Evolutionary conservation across 2,888 invertebrate species (phyloP).

Genomic region (Koerneria pararmatus): DNA sequence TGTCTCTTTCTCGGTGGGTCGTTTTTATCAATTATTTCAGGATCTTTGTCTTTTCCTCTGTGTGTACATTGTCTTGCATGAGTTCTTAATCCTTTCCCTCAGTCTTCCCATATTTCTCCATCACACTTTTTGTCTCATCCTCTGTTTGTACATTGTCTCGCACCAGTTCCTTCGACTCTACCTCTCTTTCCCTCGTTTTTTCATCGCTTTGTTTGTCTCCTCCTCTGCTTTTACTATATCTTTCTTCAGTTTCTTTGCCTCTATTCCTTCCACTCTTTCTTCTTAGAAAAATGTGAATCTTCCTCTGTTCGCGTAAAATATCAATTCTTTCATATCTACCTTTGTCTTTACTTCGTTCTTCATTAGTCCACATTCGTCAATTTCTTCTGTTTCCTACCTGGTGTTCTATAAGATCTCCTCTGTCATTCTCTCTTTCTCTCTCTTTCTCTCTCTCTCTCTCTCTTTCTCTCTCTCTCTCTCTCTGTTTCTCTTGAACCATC

Average conservation of each 20-base stretch:
- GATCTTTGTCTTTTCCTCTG: not conserved
- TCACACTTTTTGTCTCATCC: not conserved
- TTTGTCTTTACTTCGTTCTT: not conserved
- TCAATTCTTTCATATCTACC: not conserved
- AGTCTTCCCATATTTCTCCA: slow-evolving; percentile 10
- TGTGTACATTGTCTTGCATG: not conserved
- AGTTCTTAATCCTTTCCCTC: slow-evolving; percentile 10
- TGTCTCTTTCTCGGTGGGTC: slow-evolving; percentile 2
- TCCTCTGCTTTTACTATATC: slow-evolving; percentile 21
- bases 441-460: slow-evolving; percentile 17
- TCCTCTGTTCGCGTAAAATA: not conserved
- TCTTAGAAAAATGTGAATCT: not conserved
- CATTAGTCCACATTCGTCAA: slow-evolving; percentile 2
- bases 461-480: slow-evolving; percentile 23
- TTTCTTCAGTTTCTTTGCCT: not conserved
- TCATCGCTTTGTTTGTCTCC: slow-evolving; percentile 22
- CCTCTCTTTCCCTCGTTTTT: slow-evolving; percentile 16
- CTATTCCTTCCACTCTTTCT: slow-evolving; percentile 1
- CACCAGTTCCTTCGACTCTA: not conserved
- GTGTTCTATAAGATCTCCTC: not conserved
- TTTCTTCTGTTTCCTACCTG: not conserved
- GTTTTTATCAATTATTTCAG: slow-evolving; percentile 11
- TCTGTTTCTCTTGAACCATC: no score
- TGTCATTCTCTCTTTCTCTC: slow-evolving; percentile 4
- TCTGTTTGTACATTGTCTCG: not conserved